Percentiles rank a stretch among this genome's conserved stretches.
Conservation (phyloP, 2,888 invertebrate genomes). For the Ochropleura leucogaster region DNA sequence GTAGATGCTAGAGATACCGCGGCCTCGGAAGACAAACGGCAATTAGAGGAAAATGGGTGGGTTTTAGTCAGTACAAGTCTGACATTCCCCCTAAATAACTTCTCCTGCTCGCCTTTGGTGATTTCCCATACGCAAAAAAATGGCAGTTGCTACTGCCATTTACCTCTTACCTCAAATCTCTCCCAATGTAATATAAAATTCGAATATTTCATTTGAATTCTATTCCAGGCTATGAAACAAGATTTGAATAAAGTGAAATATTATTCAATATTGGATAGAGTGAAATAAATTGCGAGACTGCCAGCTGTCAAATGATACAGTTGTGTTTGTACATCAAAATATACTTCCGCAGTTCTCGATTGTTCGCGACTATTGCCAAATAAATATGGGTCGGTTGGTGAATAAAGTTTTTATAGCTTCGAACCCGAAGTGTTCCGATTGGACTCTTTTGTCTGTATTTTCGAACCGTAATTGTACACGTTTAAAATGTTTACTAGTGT, state of each 20-base stretch:
- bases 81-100: no score
- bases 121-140: no score
- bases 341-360: conserved; percentile 18
- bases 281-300: conserved; percentile 30
- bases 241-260: conserved; percentile 30
- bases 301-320: conserved; percentile 33
- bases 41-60: no score
- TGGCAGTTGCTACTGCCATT: no score
- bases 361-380: conserved; percentile 8
- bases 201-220: conserved; percentile 26
- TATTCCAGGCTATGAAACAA: conserved; percentile 17
- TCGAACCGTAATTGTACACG: no score
- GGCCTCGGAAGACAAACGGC: no score
- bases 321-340: conserved; percentile 39
- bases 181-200: conserved; percentile 9
- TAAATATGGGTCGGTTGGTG: conserved; percentile 14
- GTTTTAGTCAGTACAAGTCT: no score
- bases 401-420: conserved; percentile 3
- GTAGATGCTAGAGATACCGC: no score
- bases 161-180: background rate
- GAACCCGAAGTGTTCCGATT: no score
- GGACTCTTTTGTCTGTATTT: no score
- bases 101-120: no score
- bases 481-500: no score
- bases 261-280: conserved; percentile 44